Base-by-base conservation (phyloP, 2,797 vertebrate species). In the Crypturellus tataupa region DNA sequence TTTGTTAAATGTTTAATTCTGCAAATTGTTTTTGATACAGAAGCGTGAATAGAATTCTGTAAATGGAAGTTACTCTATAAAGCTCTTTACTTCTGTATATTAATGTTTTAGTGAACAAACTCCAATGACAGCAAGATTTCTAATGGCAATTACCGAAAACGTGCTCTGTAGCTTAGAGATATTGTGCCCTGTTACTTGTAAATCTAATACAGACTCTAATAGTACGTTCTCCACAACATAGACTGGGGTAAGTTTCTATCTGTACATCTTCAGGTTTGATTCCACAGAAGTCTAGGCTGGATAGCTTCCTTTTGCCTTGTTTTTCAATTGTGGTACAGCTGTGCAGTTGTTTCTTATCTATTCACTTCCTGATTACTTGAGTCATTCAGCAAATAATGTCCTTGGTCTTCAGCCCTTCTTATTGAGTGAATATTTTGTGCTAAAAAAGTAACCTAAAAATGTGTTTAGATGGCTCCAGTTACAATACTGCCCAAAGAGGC, bases 1-100 rank as follows among this genome's bases (percentile, higher is more conserved):
- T 92, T 96, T 93, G 93, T 78, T 91, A 95, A 96, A 89, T 90
- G 80, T 85, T 96, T 84, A 80, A 40, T 88, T 90, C 78, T 65
- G 59, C 53, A 90, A 94, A 91, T 89, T 75, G 78, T 88, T 94
- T 94, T 95, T 69, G 60, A 80, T 85, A 68, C 33, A 80, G 83
- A 79, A 84, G 88, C 75, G 80, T 75, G 87, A 55, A 67, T 63
- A 84, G 59, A 64, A 93, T 82, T 68, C 68, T 75, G 44, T 77
- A 75, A 88, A 42, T 25, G 5, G 6, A 82, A 80, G 78, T 80
- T 82, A 29, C 81, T 70, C 35, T 31, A 2, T 49, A 60, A 78
- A 92, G 81, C 85, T 63, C 42, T 63, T 62, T 15, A 13, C 49
- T 62, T 10, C 33, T 71, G 58, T 53, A 19, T 59, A 33, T 85